Conservation (phyloP, 2,797 vertebrate genomes). For the Pseudochirops cupreus region DNA sequence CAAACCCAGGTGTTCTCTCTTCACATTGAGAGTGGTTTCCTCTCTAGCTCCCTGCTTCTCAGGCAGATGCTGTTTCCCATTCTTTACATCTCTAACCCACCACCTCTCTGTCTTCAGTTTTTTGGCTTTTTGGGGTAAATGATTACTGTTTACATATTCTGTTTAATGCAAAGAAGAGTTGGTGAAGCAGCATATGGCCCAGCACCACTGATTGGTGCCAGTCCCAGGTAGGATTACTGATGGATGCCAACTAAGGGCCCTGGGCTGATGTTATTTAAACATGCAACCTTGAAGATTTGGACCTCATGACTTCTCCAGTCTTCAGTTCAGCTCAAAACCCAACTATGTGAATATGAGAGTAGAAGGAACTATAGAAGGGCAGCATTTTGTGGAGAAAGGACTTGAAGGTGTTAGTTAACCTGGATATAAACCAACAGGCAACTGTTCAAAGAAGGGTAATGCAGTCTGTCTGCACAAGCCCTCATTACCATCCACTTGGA, state of each 20-base stretch:
- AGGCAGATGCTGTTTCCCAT: neutral
- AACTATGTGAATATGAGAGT: neutral
- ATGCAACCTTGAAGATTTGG: neutral
- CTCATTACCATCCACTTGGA: neutral
- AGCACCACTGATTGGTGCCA: neutral
- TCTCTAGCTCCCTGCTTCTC: neutral
- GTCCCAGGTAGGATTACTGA: neutral
- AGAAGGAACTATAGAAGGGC: neutral
- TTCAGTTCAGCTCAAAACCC: neutral
- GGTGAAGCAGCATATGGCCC: neutral
- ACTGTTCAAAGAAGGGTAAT: neutral
- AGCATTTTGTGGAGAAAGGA: too few relatives aligned
- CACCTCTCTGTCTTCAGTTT: neutral
- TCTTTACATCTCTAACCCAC: neutral
- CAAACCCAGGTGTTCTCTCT: neutral
- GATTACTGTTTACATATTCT: neutral
- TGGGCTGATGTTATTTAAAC: neutral
- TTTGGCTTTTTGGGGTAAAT: neutral
- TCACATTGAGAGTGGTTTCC: neutral
- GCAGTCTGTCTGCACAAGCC: neutral
- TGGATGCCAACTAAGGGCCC: neutral
- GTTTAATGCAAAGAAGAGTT: neutral
- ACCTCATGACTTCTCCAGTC: neutral
- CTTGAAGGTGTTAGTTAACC: too few relatives aligned
- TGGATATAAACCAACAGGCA: too few relatives aligned